phyloP scores from a whole-genome alignment of 2,113 vertebrate species.

The Illadopsis cleaveri region DNA sequence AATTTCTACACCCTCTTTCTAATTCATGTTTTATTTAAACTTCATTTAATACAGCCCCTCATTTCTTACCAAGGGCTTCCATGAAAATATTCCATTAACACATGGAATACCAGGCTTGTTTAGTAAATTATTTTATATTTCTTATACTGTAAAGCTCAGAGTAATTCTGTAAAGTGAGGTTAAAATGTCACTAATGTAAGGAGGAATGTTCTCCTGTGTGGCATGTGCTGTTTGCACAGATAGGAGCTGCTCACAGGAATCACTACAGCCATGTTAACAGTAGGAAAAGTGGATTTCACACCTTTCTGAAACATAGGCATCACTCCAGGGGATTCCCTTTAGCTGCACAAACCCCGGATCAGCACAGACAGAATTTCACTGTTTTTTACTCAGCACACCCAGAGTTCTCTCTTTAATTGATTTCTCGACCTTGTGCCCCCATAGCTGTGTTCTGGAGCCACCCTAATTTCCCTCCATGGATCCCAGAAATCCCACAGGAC shows the following conservation, averaged over 20 bases:
- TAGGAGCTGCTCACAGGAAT: background rate
- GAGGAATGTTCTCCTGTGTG: background rate
- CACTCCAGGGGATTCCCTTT: background rate
- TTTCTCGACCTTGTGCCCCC: background rate
- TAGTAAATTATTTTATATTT: background rate
- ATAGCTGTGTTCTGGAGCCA: background rate
- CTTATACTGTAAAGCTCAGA: background rate
- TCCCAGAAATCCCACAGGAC: background rate
- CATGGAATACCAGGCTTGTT: background rate
- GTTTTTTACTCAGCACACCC: background rate
- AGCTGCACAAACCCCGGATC: background rate
- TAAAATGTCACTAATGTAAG: background rate
- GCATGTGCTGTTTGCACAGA: background rate
- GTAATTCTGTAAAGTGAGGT: background rate
- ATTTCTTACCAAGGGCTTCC: background rate
- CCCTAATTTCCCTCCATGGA: fast-evolving
- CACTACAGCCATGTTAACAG: background rate
- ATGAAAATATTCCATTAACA: background rate
- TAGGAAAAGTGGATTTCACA: background rate
- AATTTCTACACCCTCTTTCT: background rate
- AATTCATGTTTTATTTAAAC: background rate
- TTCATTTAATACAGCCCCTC: background rate
- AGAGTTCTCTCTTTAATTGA: background rate
- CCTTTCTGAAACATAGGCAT: background rate
- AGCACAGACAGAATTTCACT: background rate